Evolutionary conservation across 2,797 vertebrate species (phyloP), one percentile per base, ranked within the genome.

Genomic region (Microctenopoma lineatum): DNA sequence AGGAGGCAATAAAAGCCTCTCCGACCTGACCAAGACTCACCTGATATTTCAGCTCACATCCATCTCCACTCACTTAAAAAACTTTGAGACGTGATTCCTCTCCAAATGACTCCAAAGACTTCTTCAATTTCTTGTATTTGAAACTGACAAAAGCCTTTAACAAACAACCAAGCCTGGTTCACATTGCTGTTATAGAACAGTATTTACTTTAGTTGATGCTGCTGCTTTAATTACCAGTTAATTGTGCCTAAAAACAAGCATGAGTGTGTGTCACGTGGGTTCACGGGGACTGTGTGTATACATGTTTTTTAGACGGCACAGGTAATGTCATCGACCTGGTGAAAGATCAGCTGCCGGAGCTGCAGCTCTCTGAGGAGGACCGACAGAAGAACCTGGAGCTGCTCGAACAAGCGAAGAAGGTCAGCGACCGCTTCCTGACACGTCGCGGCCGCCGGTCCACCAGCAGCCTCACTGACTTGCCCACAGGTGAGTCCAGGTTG

Each of bases 301-400:
- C 9, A 1, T 57, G 52, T 46, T 57, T 55, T 70, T 66, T 59
- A 99, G 98, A 98, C 82, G 93, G 93, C 57, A 90, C 92, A 0
- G 98, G 97, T 26, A 95, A 96, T 1, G 88, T 99, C 84, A 95
- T 99, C 61, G 97, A 99, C 86, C 92, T 99, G 81, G 90, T 98
- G 75, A 96, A 96, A 66, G 98, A 97, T 75, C 90, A 87, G 73
- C 92, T 99, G 41, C 97, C 97, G 0, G 96, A 99, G 50, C 87
- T 96, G 80, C 93, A 93, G 91, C 96, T 99, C 74, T 97, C 97
- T 14, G 95, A 97, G 42, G 95, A 98, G 77, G 98, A 99, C 76
- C 95, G 96, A 56, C 96, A 94, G 93, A 99, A 96, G 90, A 99
- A 99, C 85, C 90, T 99, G 75, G 96, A 98, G 26, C 92, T 99